phyloP scores from a whole-genome alignment of 2,113 vertebrate species.

The Odontophorus gujanensis region DNA sequence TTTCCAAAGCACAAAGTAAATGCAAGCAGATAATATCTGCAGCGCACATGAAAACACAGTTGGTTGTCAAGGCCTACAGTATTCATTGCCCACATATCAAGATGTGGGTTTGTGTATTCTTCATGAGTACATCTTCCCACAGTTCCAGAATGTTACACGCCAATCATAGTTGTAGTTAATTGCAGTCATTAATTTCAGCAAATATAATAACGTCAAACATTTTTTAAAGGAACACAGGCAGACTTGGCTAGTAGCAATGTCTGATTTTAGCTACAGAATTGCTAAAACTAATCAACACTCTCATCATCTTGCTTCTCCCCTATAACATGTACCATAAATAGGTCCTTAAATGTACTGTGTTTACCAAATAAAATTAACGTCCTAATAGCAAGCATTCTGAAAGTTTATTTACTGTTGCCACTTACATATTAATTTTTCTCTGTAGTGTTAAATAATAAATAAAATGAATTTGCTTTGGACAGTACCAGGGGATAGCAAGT shows the following conservation, averaged over 20 bases:
- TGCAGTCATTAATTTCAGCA: not conserved
- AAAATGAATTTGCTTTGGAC: not conserved
- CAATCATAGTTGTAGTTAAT: not conserved
- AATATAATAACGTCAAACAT: not conserved
- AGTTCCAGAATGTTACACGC: not conserved
- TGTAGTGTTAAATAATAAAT: not conserved
- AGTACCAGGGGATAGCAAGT: not conserved
- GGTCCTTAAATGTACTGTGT: not conserved
- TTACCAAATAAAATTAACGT: not conserved
- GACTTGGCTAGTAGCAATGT: not conserved
- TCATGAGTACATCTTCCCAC: not conserved
- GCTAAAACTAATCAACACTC: not conserved
- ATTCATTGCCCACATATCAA: not conserved
- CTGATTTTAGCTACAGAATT: not conserved
- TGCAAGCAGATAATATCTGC: not conserved
- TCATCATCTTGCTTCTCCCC: fast-evolving
- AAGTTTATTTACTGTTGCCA: not conserved
- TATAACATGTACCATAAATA: not conserved
- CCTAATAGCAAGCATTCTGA: not conserved
- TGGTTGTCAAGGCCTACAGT: not conserved
- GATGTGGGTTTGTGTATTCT: not conserved
- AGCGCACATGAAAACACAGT: not conserved
- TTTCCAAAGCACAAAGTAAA: not conserved
- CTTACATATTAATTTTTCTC: not conserved
- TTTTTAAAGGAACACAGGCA: not conserved